These are phyloP conservation scores for Anoplolepis gracilipes DNA, from an alignment of 1,140 invertebrate species.

Conservation along the genomic window DNA sequence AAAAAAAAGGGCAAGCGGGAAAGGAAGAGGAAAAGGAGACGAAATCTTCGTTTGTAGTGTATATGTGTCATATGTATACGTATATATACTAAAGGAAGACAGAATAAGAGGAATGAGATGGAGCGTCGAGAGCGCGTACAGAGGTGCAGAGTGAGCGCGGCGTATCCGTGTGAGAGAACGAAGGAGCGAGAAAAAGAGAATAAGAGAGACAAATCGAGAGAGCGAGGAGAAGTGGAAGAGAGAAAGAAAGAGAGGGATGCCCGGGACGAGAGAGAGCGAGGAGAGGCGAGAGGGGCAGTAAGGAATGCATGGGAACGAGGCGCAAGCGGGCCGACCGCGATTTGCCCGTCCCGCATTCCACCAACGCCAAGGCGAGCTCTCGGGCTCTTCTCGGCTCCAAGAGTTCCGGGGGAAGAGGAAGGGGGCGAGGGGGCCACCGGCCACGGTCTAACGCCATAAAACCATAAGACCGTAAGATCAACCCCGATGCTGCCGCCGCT, in stretches of 20 bases:
- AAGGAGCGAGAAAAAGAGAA: conserved; percentile 51
- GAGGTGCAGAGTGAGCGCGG: conserved; percentile 23
- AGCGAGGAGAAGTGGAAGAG: conserved; percentile 14
- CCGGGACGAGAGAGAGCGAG: conserved; percentile 72
- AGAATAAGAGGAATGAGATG: conserved; percentile 31
- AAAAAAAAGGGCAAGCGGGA: conserved; percentile 22
- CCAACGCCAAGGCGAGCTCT: conserved; percentile 83
- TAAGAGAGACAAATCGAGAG: background rate
- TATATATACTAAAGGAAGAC: conserved; percentile 43
- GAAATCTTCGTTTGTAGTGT: conserved; percentile 45
- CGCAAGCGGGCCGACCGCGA: conserved; percentile 85
- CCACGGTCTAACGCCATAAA: conserved; percentile 74
- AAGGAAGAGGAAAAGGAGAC: conserved; percentile 40
- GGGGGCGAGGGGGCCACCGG: conserved; percentile 65
- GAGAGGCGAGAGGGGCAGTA: conserved; percentile 80
- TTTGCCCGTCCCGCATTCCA: conserved; percentile 86
- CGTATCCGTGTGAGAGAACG: conserved; percentile 31
- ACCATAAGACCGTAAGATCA: conserved; percentile 72
- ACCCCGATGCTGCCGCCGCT: conserved; percentile 53
- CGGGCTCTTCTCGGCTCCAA: conserved; percentile 74
- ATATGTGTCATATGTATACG: conserved; percentile 40
- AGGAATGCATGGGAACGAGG: conserved; percentile 86
- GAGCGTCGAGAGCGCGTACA: conserved; percentile 29
- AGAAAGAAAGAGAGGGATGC: conserved; percentile 64
- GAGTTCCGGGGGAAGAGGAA: conserved; percentile 55